Base-by-base conservation (phyloP, 1,140 invertebrate species). In the Drosophila navojoa region DNA sequence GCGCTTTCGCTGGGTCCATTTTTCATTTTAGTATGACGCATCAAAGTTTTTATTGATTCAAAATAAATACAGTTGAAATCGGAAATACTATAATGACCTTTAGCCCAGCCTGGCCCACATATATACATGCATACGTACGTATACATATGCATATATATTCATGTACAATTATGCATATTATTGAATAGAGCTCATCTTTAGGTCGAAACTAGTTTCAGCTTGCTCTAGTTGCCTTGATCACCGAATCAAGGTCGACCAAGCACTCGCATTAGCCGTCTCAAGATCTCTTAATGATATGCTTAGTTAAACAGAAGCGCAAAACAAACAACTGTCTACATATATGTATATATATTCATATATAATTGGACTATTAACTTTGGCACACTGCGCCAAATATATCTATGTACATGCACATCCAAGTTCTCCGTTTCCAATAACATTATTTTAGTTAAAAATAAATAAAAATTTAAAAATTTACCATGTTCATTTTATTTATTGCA, bases 191-290 rank as follows among this genome's bases (percentile, higher is more conserved):
- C 38, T 45, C 50, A 61, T 53, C 38, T 16, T 49, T 5, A 38
- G 35, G 9, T 13, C 9, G 25, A 49, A 64, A 71, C 60, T 50
- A 50, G 68, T 57, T 64, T 55, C 5, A 40, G 47, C 54, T 44
- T 11, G 66, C 27, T 42, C 35, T 16, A 53, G 22, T 69, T 61
- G 49, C 58, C 66, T 44, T 53, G 9, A 53, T 69, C 38, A 40
- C 27, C 32, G 49, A 61, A 68, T 68, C 35, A 68, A 60, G 66
- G 66, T 60, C 66, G 35, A 60, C 55, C 35, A 53, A 47, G 38
- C 54, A 58, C 11, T 25, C 47, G 7, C 22, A 29, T 15, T 62
- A 38, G 13, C 16, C 54, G 27, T 40, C n/a, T 38, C 4, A 16
- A 57, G 47, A 6, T 55, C 35, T 49, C 10, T 67, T 49, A 58